Evolutionary conservation across 2,797 vertebrate species (phyloP).

Genomic region (Chromis chromis): DNA sequence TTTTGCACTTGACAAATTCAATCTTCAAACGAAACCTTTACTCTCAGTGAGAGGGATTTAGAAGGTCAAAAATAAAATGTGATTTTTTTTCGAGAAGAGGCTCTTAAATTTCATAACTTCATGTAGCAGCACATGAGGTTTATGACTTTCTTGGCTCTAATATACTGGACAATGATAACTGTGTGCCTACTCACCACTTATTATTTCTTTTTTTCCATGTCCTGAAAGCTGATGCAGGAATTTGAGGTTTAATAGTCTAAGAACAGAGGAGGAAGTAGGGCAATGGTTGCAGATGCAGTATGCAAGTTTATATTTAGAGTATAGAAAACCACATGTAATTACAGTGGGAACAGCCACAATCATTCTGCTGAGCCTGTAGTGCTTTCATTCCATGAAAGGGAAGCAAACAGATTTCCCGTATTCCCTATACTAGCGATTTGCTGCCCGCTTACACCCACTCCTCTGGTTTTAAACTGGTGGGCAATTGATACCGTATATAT

Average conservation of each 20-base stretch:
- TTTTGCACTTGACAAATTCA: slow-evolving; percentile 14
- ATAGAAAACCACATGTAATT: slow-evolving; percentile 78
- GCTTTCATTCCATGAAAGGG: slow-evolving; percentile 54
- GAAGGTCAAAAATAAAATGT: not conserved
- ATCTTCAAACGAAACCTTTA: not conserved
- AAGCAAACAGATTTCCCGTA: slow-evolving; percentile 52
- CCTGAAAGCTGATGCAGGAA: slow-evolving; percentile 31
- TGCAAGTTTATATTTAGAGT: slow-evolving; percentile 74
- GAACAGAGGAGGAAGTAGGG: slow-evolving; percentile 33
- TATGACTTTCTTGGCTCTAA: slow-evolving; percentile 3
- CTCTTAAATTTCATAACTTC: not conserved
- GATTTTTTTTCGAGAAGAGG: not conserved
- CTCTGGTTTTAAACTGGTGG: slow-evolving; percentile 43
- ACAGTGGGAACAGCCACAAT: slow-evolving; percentile 68
- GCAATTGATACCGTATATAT: slow-evolving; percentile 36
- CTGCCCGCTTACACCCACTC: slow-evolving; percentile 52
- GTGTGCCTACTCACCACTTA: not conserved
- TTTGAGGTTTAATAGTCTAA: slow-evolving; percentile 48
- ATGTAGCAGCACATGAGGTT: not conserved
- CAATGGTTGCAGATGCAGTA: slow-evolving; percentile 44
- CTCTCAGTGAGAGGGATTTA: not conserved
- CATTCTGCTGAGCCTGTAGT: slow-evolving; percentile 60
- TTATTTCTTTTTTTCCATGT: not conserved
- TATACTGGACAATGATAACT: not conserved
- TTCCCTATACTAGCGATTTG: slow-evolving; percentile 59